A percentile compares a stretch with the other conserved stretches of the same genome.
Conservation (phyloP, 2,888 invertebrate species). For the Luperina nickerlii region DNA sequence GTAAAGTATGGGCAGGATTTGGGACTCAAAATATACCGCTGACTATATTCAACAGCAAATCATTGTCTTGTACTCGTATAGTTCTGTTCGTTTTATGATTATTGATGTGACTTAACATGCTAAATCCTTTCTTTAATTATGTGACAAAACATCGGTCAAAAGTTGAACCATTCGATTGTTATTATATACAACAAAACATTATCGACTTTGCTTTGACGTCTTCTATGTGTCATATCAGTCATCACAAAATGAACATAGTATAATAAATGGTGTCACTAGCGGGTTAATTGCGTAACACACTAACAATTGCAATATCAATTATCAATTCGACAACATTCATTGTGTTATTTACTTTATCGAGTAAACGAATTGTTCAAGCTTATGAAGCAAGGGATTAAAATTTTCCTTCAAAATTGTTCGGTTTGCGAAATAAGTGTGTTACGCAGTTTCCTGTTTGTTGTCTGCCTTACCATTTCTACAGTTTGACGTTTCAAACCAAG, state of each 20-base stretch:
- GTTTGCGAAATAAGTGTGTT: neutral
- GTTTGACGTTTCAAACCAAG: constrained; percentile 33
- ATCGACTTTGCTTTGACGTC: neutral
- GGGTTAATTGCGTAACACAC: neutral
- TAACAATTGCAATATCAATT: neutral
- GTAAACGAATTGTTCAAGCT: neutral
- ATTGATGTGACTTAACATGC: neutral
- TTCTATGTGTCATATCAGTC: neutral
- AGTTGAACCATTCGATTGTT: neutral
- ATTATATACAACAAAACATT: neutral
- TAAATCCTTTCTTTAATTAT: neutral
- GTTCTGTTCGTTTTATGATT: constrained; percentile 17
- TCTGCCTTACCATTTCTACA: constrained; percentile 7
- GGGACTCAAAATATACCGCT: neutral
- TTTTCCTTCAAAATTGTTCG: neutral
- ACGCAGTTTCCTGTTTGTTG: neutral
- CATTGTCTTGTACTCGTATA: neutral
- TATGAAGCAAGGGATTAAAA: neutral
- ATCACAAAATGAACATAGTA: constrained; percentile 7
- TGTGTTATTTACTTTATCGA: neutral
- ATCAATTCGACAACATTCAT: neutral
- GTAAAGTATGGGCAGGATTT: neutral
- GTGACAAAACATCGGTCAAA: neutral
- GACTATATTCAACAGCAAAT: neutral
- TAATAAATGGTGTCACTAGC: neutral